Conservation (phyloP, 2,888 invertebrate genomes). For the Monoplex corrugatus region DNA sequence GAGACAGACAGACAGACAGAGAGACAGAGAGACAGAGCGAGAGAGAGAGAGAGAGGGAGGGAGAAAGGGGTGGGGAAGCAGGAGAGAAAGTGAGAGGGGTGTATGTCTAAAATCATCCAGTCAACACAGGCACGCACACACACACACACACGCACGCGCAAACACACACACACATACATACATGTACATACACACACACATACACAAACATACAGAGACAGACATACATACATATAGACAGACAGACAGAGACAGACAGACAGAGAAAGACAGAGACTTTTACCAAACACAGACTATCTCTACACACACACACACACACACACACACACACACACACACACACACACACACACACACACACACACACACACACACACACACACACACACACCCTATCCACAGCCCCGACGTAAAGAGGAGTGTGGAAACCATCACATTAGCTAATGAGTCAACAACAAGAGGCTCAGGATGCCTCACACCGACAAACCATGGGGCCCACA, state of each 20-base stretch:
- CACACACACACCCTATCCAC: neutral
- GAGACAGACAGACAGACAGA: neutral
- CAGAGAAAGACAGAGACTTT: neutral
- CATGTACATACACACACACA: neutral
- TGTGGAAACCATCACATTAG: too few species aligned
- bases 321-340: neutral
- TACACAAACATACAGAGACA: neutral
- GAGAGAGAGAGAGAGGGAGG: neutral
- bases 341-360: neutral
- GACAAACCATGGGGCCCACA: too few species aligned
- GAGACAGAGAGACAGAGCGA: neutral
- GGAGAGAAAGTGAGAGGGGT: neutral
- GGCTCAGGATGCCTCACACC: too few species aligned
- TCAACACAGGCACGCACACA: neutral
- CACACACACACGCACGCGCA: neutral
- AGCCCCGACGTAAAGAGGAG: too few species aligned
- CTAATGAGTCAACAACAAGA: too few species aligned
- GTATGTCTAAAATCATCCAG: neutral
- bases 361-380: neutral
- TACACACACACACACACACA: conserved; percentile 17
- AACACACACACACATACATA: neutral
- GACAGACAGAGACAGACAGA: neutral
- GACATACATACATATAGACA: conserved; percentile 10
- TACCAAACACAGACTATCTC: too few species aligned
- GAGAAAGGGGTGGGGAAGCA: neutral